A percentile compares a stretch with the other conserved stretches of the same genome.
Conservation (phyloP, 2,888 invertebrate genomes). For the Leucozona laternaria region DNA sequence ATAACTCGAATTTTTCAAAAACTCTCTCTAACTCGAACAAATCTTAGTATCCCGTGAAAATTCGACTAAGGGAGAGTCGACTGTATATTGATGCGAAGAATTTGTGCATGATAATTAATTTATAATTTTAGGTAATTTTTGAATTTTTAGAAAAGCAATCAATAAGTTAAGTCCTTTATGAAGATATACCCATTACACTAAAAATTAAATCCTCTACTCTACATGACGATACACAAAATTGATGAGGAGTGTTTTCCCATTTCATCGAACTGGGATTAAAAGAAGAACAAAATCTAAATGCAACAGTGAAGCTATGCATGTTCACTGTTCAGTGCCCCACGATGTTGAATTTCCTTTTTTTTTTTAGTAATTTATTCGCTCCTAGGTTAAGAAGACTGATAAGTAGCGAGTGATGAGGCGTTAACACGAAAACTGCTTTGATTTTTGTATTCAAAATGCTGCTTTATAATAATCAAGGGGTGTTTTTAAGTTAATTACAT, state of each 20-base stretch:
- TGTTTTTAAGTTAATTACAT: slow-evolving; percentile 10
- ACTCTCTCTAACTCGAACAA: too few species aligned
- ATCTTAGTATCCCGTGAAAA: too few species aligned
- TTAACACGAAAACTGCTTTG: slow-evolving; percentile 1
- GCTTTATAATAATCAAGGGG: background rate
- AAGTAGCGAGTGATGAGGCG: slow-evolving; percentile 9
- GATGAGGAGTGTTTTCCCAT: background rate
- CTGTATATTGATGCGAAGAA: too few species aligned
- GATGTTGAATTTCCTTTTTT: background rate
- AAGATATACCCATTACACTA: too few species aligned
- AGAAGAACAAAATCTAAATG: background rate
- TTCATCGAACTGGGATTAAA: background rate
- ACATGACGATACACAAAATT: background rate
- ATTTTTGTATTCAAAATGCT: background rate
- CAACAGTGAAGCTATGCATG: too few species aligned
- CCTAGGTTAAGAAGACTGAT: background rate
- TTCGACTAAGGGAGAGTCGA: too few species aligned
- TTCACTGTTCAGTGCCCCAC: too few species aligned
- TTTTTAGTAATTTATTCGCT: background rate
- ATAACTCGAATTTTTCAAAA: too few species aligned
- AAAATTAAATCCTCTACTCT: too few species aligned
- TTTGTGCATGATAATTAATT: too few species aligned
- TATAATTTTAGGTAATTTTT: too few species aligned
- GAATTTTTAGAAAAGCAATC: too few species aligned
- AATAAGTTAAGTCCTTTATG: background rate